Evolutionary conservation across 2,113 vertebrate species (phyloP).

Genomic region (Indri indri): DNA sequence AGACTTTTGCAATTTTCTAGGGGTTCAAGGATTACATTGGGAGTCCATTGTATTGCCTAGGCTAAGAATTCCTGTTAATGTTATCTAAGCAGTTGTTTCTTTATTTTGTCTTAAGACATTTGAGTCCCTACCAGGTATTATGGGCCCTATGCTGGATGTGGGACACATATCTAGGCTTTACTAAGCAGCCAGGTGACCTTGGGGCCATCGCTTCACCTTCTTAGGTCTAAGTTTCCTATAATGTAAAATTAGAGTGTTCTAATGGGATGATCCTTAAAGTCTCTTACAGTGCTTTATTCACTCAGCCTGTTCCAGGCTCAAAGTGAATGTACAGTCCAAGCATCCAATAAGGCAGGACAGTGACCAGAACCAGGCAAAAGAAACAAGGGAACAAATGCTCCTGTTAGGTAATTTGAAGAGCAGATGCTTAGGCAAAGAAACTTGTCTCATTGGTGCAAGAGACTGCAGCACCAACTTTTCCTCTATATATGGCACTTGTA

Average conservation of each 20-base stretch:
- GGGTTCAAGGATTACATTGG: not conserved
- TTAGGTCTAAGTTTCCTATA: not conserved
- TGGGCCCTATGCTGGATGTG: not conserved
- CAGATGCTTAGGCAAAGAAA: not conserved
- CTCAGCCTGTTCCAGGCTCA: not conserved
- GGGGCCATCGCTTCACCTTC: not conserved
- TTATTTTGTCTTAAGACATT: not conserved
- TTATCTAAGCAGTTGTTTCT: not conserved
- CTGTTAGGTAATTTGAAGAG: not conserved
- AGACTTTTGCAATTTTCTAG: not conserved
- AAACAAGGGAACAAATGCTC: not conserved
- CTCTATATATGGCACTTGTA: fast-evolving
- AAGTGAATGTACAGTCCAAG: not conserved
- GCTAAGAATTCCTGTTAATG: not conserved
- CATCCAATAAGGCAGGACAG: not conserved
- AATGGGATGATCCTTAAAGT: not conserved
- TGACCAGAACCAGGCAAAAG: constrained; percentile 1
- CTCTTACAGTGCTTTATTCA: not conserved
- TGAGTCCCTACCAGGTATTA: not conserved
- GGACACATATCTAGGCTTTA: not conserved
- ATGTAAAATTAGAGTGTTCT: not conserved
- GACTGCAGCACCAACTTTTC: not conserved
- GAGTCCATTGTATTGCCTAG: not conserved
- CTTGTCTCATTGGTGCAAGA: not conserved
- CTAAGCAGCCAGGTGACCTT: not conserved